These are phyloP conservation scores for Tapera naevia DNA, from an alignment of 2,797 vertebrate species.

Conservation along the genomic window DNA sequence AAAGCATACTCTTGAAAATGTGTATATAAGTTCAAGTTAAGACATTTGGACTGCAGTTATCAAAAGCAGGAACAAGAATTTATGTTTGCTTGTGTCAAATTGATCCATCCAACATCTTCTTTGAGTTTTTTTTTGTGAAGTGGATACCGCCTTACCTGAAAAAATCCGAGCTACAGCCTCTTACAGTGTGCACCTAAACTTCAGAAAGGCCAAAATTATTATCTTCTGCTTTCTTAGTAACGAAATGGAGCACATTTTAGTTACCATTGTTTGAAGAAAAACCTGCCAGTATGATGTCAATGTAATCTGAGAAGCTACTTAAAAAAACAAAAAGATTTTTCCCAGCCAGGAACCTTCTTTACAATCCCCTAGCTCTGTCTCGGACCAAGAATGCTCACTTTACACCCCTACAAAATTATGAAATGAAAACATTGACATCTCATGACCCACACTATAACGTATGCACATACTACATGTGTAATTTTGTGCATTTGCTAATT, in stretches of 20 bases:
- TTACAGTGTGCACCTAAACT: slow-evolving; percentile 6
- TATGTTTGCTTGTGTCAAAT: background rate
- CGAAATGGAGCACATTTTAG: background rate
- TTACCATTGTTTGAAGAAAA: background rate
- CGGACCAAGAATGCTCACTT: background rate
- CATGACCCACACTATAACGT: background rate
- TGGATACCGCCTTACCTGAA: background rate
- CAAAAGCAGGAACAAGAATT: slow-evolving; percentile 25
- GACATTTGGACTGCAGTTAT: slow-evolving; percentile 10
- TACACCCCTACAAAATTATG: background rate
- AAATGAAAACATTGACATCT: background rate
- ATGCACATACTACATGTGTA: background rate
- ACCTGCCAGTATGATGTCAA: background rate
- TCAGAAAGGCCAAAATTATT: background rate
- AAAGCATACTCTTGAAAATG: background rate
- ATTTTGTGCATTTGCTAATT: too few species aligned
- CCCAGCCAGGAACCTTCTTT: background rate
- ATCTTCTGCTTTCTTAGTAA: background rate
- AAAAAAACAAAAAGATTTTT: background rate
- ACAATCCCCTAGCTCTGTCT: background rate
- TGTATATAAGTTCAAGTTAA: slow-evolving; percentile 9
- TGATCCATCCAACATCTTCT: background rate
- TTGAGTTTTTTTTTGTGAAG: slow-evolving; percentile 43
- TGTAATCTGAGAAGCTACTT: slow-evolving; percentile 10
- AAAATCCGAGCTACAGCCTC: background rate